Evolutionary conservation across 1,140 invertebrate genomes (phyloP).

Genomic region (Diabrotica virgifera): DNA sequence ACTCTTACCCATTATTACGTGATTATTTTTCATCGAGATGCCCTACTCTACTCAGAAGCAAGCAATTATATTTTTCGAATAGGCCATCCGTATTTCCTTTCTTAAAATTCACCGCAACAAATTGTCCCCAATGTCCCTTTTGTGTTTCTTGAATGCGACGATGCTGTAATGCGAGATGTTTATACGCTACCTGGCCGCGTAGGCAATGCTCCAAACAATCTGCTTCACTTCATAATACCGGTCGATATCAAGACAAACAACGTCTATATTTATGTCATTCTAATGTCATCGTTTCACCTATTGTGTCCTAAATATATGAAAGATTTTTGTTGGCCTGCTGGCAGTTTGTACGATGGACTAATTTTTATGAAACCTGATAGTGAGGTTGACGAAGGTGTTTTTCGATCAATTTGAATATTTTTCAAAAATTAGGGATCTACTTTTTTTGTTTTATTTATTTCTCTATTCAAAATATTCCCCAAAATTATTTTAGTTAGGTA

Average conservation of each 20-base stretch:
- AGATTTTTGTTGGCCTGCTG: neutral
- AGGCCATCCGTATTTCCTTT: constrained; percentile 36
- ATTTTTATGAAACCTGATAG: neutral
- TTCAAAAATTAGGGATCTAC: neutral
- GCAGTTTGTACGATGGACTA: neutral
- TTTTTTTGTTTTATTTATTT: no score
- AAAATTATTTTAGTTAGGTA: no score
- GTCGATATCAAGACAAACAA: constrained; percentile 40
- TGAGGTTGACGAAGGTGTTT: neutral
- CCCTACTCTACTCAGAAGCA: no score
- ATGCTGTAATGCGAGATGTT: constrained; percentile 42
- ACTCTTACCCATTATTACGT: no score
- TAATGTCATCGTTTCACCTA: constrained; percentile 9
- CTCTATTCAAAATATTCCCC: no score
- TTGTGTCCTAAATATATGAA: constrained; percentile 10
- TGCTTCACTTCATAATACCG: constrained; percentile 25
- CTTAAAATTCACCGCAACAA: constrained; percentile 39
- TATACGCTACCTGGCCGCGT: constrained; percentile 40
- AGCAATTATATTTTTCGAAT: neutral
- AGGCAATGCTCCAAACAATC: constrained; percentile 33
- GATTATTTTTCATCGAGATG: no score
- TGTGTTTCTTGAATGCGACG: constrained; percentile 34
- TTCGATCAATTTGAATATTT: neutral
- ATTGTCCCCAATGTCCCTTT: constrained; percentile 38
- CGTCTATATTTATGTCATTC: constrained; percentile 36